phyloP scores from a whole-genome alignment of 2,888 invertebrate genomes.

The Eutolmus rufibarbis region DNA sequence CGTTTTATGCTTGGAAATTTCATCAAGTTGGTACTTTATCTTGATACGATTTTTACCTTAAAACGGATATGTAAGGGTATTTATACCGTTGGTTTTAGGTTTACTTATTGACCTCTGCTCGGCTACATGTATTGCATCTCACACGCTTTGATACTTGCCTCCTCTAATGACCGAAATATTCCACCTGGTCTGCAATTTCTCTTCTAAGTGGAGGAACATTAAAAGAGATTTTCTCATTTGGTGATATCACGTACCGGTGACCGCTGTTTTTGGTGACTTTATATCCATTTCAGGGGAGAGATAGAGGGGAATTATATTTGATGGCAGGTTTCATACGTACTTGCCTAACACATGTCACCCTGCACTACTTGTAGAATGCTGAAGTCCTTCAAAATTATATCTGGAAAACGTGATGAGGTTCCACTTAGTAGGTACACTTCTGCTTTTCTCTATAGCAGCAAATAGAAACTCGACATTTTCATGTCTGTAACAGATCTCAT shows the following conservation, averaged over 20 bases:
- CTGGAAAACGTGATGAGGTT: conserved; percentile 33
- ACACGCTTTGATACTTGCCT: conserved; percentile 18
- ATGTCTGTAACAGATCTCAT: background rate
- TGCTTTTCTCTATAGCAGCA: background rate
- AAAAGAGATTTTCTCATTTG: conserved; percentile 37
- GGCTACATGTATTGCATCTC: background rate
- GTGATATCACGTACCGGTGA: conserved; percentile 35
- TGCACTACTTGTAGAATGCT: conserved; percentile 18
- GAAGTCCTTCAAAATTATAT: conserved; percentile 35
- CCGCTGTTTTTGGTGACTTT: conserved; percentile 38
- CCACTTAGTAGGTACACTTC: conserved; percentile 1
- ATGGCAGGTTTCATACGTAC: background rate
- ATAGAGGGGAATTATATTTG: conserved; percentile 19
- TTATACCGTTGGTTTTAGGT: background rate
- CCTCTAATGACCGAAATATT: conserved; percentile 29
- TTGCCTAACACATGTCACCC: conserved; percentile 4
- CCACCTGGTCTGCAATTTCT: conserved; percentile 21
- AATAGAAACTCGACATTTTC: background rate
- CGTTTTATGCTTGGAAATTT: conserved; percentile 4
- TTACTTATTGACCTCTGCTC: background rate
- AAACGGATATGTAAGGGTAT: background rate
- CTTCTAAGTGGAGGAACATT: conserved; percentile 22
- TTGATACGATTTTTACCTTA: conserved; percentile 11
- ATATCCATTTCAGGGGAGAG: background rate
- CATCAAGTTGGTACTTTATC: conserved; percentile 2